Evolutionary conservation across 2,113 vertebrate genomes (phyloP).

Genomic region (Gallinago media): DNA sequence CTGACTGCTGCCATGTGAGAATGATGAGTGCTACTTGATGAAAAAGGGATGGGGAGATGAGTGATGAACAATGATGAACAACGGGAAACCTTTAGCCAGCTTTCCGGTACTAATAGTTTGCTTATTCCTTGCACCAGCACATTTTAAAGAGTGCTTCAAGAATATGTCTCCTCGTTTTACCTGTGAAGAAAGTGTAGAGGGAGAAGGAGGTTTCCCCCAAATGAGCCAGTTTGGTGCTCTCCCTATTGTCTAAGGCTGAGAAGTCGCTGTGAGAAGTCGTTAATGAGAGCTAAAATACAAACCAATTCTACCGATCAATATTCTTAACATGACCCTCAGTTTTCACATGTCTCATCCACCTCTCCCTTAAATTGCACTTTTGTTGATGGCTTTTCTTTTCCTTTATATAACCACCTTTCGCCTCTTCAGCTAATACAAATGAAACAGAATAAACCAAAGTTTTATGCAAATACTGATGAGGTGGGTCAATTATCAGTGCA

Average conservation of each 20-base stretch:
- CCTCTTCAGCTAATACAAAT: not conserved
- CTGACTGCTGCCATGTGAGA: not conserved
- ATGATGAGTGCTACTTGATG: not conserved
- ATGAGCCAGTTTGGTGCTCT: not conserved
- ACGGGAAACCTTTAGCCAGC: not conserved
- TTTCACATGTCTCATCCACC: not conserved
- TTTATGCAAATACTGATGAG: not conserved
- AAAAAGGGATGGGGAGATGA: not conserved
- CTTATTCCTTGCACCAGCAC: not conserved
- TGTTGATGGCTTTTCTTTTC: not conserved
- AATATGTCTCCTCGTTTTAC: not conserved
- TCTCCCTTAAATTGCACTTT: not conserved
- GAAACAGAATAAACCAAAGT: not conserved
- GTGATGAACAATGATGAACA: not conserved
- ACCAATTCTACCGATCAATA: not conserved
- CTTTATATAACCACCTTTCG: not conserved
- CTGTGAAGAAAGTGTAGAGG: not conserved
- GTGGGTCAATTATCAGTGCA: not conserved
- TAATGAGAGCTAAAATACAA: not conserved
- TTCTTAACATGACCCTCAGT: not conserved
- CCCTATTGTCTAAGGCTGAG: not conserved
- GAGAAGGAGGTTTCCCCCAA: not conserved
- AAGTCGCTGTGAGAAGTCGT: not conserved
- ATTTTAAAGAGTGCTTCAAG: not conserved
- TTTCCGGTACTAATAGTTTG: not conserved